Conservation (phyloP, 1,140 invertebrate genomes). For the Ylistrum balloti region DNA sequence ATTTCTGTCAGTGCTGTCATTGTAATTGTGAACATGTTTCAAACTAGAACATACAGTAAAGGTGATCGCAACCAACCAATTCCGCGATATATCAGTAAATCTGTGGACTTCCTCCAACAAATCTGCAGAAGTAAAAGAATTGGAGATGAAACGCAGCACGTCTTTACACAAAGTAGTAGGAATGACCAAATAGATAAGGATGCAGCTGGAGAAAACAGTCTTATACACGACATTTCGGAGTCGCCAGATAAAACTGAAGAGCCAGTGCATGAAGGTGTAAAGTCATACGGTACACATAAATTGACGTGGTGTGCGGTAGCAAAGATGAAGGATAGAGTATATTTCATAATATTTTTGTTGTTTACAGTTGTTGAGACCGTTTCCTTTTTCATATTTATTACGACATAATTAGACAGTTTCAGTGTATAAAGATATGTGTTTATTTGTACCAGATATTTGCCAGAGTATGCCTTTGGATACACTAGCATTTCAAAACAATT, state of each 20-base stretch:
- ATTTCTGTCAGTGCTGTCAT: constrained; percentile 41
- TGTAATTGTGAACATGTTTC: constrained; percentile 32
- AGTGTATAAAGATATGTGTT: no score
- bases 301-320: background rate
- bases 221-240: background rate
- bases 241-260: background rate
- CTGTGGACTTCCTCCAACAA: background rate
- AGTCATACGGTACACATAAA: background rate
- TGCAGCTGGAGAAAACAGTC: background rate
- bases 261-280: background rate
- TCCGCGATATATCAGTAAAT: background rate
- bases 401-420: background rate
- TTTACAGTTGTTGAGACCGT: background rate
- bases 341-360: background rate
- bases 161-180: background rate
- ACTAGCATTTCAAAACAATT: no score
- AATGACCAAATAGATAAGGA: background rate
- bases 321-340: background rate
- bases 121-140: background rate
- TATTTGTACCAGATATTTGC: no score
- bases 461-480: no score
- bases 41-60: constrained; percentile 41
- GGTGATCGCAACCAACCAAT: background rate
- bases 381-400: background rate
- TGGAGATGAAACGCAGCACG: background rate